Evolutionary conservation across 2,797 vertebrate genomes (phyloP).

Genomic region (Scolopax bukidnonensis): DNA sequence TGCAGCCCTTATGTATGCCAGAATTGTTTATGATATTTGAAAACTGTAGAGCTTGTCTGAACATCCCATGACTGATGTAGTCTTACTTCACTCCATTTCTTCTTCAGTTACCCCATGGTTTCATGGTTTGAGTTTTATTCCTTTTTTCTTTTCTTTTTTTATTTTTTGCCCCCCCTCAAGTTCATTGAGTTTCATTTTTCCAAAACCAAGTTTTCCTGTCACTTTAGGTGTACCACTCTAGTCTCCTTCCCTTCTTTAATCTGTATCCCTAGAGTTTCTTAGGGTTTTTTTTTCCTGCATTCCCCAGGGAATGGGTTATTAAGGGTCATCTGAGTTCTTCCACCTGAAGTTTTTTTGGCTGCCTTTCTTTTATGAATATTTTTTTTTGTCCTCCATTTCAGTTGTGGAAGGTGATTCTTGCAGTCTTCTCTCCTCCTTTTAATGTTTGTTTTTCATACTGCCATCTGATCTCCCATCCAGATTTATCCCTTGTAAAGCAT

Average conservation of each 20-base stretch:
- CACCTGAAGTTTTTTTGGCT: neutral
- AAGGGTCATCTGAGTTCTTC: neutral
- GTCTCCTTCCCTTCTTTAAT: neutral
- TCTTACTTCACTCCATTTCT: neutral
- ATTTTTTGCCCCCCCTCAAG: too few species aligned
- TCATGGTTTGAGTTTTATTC: neutral
- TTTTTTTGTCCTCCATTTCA: neutral
- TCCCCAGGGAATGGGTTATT: neutral
- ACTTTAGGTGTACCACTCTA: neutral
- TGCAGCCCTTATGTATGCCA: neutral
- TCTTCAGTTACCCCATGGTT: neutral
- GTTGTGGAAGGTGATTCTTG: neutral
- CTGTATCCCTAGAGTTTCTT: neutral
- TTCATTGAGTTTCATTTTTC: neutral
- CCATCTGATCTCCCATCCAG: neutral
- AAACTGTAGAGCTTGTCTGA: neutral
- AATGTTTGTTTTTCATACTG: neutral
- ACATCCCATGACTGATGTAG: neutral
- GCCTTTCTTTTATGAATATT: neutral
- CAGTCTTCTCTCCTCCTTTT: neutral
- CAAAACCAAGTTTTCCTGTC: neutral
- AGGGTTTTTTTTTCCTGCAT: neutral
- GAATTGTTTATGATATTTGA: neutral
- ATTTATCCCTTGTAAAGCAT: neutral
- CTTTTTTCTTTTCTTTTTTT: rapidly evolving